phyloP scores from a whole-genome alignment of 92 coral and sea anemone species.

The Siderastrea radians region DNA sequence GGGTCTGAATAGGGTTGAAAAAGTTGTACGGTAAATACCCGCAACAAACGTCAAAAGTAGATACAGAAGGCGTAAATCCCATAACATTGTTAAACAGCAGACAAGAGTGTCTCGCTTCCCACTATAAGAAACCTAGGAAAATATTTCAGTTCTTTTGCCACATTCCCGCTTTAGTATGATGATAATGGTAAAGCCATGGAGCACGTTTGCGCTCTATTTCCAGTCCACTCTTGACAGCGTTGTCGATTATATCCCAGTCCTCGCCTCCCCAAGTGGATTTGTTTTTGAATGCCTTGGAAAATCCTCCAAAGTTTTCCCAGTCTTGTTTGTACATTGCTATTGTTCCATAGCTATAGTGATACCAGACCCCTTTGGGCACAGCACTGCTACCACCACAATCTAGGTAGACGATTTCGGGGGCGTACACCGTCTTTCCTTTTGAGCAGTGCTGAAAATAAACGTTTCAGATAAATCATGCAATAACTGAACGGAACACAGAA shows the following conservation, averaged over 20 bases:
- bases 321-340: slow-evolving; percentile 80
- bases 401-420: slow-evolving; percentile 80
- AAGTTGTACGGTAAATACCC: too few species aligned
- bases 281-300: slow-evolving; percentile 19
- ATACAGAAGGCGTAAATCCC: too few species aligned
- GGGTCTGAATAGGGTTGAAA: too few species aligned
- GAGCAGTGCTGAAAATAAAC: slow-evolving; percentile 69
- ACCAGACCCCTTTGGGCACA: slow-evolving; percentile 73
- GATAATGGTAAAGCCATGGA: slow-evolving; percentile 64
- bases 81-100: too few species aligned
- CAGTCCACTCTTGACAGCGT: slow-evolving; percentile 61
- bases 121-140: too few species aligned
- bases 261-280: slow-evolving; percentile 77
- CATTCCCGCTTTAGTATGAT: slow-evolving; percentile 74
- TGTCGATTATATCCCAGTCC: slow-evolving; percentile 77
- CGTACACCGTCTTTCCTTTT: slow-evolving; percentile 74
- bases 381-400: slow-evolving; percentile 50
- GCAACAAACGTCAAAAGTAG: too few species aligned
- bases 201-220: slow-evolving; percentile 64
- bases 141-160: slow-evolving; percentile 24
- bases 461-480: too few species aligned
- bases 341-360: slow-evolving; percentile 75
- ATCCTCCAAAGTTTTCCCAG: slow-evolving; percentile 78
- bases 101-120: too few species aligned
- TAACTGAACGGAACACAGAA: too few species aligned